Base-by-base conservation (phyloP, 2,888 invertebrate species). In the Pilophorus perplexus region DNA sequence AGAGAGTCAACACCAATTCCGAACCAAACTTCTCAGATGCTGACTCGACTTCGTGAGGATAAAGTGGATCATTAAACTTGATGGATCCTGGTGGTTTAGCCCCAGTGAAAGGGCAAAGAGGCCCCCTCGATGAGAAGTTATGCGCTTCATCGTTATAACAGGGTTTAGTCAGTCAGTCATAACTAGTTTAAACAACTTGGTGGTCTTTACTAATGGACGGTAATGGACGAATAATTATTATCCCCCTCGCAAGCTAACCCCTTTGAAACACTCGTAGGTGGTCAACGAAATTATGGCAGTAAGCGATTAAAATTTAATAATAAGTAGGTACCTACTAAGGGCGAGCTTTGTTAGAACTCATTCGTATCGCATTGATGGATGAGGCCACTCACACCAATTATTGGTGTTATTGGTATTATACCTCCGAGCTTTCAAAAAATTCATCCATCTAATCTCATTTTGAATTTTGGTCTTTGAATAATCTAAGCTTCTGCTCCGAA, bases 41-140 rank as follows among this genome's bases (percentile, higher is more conserved):
- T 52, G 14, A 52, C 18, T 52, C n/a, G n/a, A n/a, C n/a, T n/a
- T n/a, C n/a, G n/a, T 52, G 52, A 18, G 16, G 52, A 52, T 52
- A 28, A 52, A 52, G 52, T 28, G 52, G 52, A 52, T 52, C 52
- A 52, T 52, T 52, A 52, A 52, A 52, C 28, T 52, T 52, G 52
- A 52, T 52, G 52, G 52, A 52, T 52, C 28, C 33, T 27, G n/a
- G 52, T 14, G 52, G 52, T 52, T 52, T 52, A 14, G 33, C 16
- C n/a, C n/a, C n/a, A 28, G 28, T 28, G 14, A 18, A 52, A 52
- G 28, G 28, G 52, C 28, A 28, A 28, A 28, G 27, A 12, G 27
- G 18, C 8, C 16, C 52, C 14, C 33, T 28, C 10, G 27, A 2
- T 28, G n/a, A 16, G 2, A n/a, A n/a, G n/a, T n/a, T n/a, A n/a